phyloP scores from a whole-genome alignment of 1,140 invertebrate genomes.

The Forficula auricularia region DNA sequence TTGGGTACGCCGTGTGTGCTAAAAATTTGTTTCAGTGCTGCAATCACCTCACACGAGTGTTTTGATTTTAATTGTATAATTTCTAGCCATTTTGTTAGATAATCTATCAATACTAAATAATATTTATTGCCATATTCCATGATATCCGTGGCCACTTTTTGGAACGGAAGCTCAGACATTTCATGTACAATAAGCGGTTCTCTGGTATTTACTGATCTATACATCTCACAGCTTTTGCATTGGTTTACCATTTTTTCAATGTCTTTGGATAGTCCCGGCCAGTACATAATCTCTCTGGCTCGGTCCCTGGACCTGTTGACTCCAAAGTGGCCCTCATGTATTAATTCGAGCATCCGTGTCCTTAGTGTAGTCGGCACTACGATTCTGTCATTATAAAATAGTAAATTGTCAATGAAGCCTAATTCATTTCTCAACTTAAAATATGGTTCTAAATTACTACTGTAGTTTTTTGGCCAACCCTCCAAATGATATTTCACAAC shows the following conservation, averaged over 20 bases:
- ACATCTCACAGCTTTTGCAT: constrained; percentile 23
- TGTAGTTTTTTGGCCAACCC: constrained; percentile 6
- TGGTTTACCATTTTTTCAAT: constrained; percentile 24
- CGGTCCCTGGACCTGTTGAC: constrained; percentile 13
- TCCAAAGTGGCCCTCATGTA: constrained; percentile 18
- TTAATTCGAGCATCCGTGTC: constrained; percentile 16
- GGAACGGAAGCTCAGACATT: constrained; percentile 19
- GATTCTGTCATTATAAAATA: constrained; percentile 19
- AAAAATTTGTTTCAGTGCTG: no score
- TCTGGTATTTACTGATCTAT: constrained; percentile 17
- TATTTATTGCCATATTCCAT: constrained; percentile 11
- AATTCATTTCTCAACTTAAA: constrained; percentile 7
- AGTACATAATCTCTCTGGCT: constrained; percentile 14
- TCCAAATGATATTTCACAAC: constrained; percentile 1
- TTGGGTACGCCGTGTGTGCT: no score
- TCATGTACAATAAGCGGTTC: constrained; percentile 21
- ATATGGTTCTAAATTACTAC: constrained; percentile 8
- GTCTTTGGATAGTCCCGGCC: constrained; percentile 20
- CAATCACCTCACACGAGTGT: no score
- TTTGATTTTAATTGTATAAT: no score
- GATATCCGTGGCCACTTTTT: constrained; percentile 21
- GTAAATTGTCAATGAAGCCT: constrained; percentile 15
- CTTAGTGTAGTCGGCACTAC: constrained; percentile 20
- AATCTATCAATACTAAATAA: constrained; percentile 3
- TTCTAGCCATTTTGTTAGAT: no score